Evolutionary conservation across 2,113 vertebrate species (phyloP), one percentile per base, ranked within the genome.

Genomic region (Oryzias celebensis): DNA sequence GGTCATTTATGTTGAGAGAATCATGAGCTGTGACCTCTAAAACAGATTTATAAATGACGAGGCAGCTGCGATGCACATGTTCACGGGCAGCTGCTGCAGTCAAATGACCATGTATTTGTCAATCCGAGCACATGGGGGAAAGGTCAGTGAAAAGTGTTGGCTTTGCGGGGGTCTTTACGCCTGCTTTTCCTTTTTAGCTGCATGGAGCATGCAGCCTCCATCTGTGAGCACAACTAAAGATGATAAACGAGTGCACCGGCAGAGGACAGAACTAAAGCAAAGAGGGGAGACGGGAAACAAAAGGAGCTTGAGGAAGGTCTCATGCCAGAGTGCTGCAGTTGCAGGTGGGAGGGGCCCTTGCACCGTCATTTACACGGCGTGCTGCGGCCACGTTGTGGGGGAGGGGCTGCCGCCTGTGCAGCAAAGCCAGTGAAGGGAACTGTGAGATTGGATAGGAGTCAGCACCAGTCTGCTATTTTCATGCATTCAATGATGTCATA

Each of bases 271-370:
- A 85, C 77, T 80, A 74, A 36, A 36, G 65, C 55, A 62, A 60
- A 46, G 69, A 65, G 57, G 68, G 73, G 71, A 78, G 62, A 58
- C 69, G 71, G 81, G 68, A 79, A 76, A 65, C 80, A 84, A 83
- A 82, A 85, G 86, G 68, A 62, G 58, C 22, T 56, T 14, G 68
- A 62, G 57, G 64, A 57, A 54, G 78, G 67, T 68, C 78, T 51
- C 47, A 87, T 86, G 78, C 84, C 80, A 81, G 83, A 82, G 68
- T 85, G 83, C 87, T 85, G 87, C 89, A 89, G 87, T 87, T 62
- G 81, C 49, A 53, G 58, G 72, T 82, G 81, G 87, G 89, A 65
- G 65, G 84, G 68, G 71, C 80, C 82, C 73, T 57, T 20, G 2
- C 28, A 49, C 75, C 68, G 75, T 85, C 87, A 83, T 55, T 87